Evolutionary conservation across 2,797 vertebrate genomes (phyloP).

Genomic region (Telmatherina bonti): DNA sequence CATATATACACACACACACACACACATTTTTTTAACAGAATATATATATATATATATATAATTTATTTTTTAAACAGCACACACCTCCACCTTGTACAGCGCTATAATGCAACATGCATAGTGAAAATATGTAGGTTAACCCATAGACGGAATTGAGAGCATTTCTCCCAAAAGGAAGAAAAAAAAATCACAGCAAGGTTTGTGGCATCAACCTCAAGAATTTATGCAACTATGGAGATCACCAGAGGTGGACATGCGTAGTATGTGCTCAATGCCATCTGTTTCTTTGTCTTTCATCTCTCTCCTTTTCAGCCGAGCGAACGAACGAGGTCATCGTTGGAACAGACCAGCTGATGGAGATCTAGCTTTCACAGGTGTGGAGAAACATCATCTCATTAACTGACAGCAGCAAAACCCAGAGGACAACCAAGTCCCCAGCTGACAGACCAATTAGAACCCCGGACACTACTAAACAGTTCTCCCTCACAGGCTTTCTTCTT

Average conservation of each 20-base stretch:
- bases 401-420: slow-evolving; percentile 41
- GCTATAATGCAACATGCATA: too few relatives aligned
- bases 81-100: too few relatives aligned
- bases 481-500: slow-evolving; percentile 23
- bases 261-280: not conserved
- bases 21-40: too few relatives aligned
- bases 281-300: slow-evolving; percentile 12
- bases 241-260: not conserved
- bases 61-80: too few relatives aligned
- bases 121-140: too few relatives aligned
- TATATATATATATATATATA: too few relatives aligned
- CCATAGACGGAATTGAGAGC: too few relatives aligned
- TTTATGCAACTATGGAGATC: not conserved
- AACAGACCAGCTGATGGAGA: slow-evolving; percentile 97
- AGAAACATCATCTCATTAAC: slow-evolving; percentile 32
- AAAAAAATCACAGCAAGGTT: too few relatives aligned
- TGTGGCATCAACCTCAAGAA: too few relatives aligned
- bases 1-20: too few relatives aligned
- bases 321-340: slow-evolving; percentile 97
- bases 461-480: slow-evolving; percentile 20
- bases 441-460: slow-evolving; percentile 38
- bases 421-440: slow-evolving; percentile 20
- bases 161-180: too few relatives aligned
- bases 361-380: slow-evolving; percentile 77
- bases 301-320: slow-evolving; percentile 87